Base-by-base conservation (phyloP, 2,113 vertebrate genomes). In the Cynopterus brachyotis region DNA sequence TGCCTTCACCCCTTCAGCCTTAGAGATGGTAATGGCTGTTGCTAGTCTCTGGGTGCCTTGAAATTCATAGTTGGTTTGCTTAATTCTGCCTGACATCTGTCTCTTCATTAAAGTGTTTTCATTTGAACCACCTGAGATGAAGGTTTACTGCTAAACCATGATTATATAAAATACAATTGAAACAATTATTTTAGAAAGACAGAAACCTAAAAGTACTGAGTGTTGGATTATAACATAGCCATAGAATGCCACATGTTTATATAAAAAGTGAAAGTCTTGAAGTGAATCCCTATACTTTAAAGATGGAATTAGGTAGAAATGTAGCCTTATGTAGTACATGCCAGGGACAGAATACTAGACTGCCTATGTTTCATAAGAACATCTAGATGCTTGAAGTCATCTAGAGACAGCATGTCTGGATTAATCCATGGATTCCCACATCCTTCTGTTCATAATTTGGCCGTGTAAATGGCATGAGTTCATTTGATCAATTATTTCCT, bases 401-500 rank as follows among this genome's bases (percentile, higher is more conserved):
- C 19, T 89, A 55, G 66, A 83, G 62, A 47, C 7, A 64, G 42
- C 2, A 45, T 22, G 28, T 72, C 28, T 86, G 19, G 11, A 15
- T 72, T 22, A 53, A 50, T 59, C 22, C 35, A 13, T 47, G 32
- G 24, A 93, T 66, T 80, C 13, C 12, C 13, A 89, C 20, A 11
- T 11, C 1, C 4, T 78, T 11, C n/a, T 87, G 22, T 50, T 70
- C 37, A 80, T 37, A 82, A 64, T 57, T 89, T 86, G 37, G 37
- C 12, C 28, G 57, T 94, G 1, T 47, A 57, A 83, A 55, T 84
- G 19, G 40, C 72, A 94, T 90, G 55, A 83, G 50, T 57, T 92
- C 35, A 96, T 95, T 73, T 83, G 26, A 87, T 80, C 19, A 80
- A 16, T 70, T 50, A 26, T 84, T 89, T 72, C 37, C 57, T 92